A percentile compares a stretch with the other conserved stretches of the same genome.
Conservation (phyloP, 2,113 vertebrate species). For the Datnioides undecimradiatus region DNA sequence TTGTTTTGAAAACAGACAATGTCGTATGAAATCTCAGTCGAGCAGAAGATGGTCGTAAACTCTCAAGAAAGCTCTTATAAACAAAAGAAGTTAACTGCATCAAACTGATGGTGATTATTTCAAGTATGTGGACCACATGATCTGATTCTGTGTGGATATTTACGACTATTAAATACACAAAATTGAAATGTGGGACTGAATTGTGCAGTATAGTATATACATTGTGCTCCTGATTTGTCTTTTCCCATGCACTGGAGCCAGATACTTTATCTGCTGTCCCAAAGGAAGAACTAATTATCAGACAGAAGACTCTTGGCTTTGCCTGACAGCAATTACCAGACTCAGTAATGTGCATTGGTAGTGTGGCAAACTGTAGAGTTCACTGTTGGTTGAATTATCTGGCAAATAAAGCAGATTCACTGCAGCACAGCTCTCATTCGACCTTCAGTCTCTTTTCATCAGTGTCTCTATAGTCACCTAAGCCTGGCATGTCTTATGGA, state of each 20-base stretch:
- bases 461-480: conserved; percentile 29
- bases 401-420: conserved; percentile 46
- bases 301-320: conserved; percentile 29
- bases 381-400: conserved; percentile 23
- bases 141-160: neutral
- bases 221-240: conserved; percentile 3
- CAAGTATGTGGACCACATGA: neutral
- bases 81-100: conserved; percentile 38
- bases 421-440: conserved; percentile 44
- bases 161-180: neutral
- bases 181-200: neutral
- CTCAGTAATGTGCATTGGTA: conserved; percentile 16
- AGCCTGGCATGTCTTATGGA: conserved; percentile 55
- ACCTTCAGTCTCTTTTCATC: conserved; percentile 69
- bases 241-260: neutral
- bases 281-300: conserved; percentile 42
- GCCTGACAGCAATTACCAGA: conserved; percentile 35
- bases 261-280: conserved; percentile 29
- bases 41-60: conserved; percentile 59
- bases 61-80: conserved; percentile 46
- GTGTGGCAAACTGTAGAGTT: conserved; percentile 32
- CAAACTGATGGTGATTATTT: neutral
- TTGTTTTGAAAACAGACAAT: conserved; percentile 68
- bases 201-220: neutral
- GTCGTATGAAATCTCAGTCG: conserved; percentile 52